phyloP scores from a whole-genome alignment of 2,797 vertebrate genomes.

The Siniperca scherzeri region DNA sequence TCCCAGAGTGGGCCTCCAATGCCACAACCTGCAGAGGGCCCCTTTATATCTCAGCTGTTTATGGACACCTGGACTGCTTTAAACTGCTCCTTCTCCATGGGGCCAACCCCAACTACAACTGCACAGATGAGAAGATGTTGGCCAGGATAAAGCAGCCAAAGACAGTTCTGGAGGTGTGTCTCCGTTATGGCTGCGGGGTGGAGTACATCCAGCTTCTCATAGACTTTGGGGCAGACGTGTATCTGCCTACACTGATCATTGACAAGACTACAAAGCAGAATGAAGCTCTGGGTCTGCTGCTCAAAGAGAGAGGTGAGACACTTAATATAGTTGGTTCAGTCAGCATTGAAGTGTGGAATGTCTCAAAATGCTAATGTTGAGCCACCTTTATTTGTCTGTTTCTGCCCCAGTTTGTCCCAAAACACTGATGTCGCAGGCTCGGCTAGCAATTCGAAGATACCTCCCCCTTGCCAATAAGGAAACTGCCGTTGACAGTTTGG shows the following conservation, averaged over 20 bases:
- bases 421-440: constrained; percentile 92
- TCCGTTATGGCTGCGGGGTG: constrained; percentile 88
- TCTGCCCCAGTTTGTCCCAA: constrained; percentile 88
- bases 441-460: constrained; percentile 86
- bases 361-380: constrained; percentile 4
- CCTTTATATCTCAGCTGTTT: constrained; percentile 92
- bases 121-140: constrained; percentile 89
- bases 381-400: constrained; percentile 10
- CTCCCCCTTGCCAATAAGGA: constrained; percentile 75
- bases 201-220: constrained; percentile 93
- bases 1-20: constrained; percentile 90
- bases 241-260: constrained; percentile 84
- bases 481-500: constrained; percentile 77
- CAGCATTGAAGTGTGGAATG: not conserved
- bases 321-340: not conserved
- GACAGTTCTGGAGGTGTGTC: constrained; percentile 92
- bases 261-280: constrained; percentile 81
- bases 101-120: constrained; percentile 95
- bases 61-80: constrained; percentile 94
- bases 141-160: constrained; percentile 90
- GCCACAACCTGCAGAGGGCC: constrained; percentile 90
- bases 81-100: constrained; percentile 90
- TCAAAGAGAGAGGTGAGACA: constrained; percentile 91
- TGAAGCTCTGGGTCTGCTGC: constrained; percentile 87
- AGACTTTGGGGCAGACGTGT: constrained; percentile 95